Percentiles rank a stretch among this genome's conserved stretches.
Evolutionary conservation across 2,113 vertebrate genomes (phyloP).

Genomic region (Oreochromis niloticus): DNA sequence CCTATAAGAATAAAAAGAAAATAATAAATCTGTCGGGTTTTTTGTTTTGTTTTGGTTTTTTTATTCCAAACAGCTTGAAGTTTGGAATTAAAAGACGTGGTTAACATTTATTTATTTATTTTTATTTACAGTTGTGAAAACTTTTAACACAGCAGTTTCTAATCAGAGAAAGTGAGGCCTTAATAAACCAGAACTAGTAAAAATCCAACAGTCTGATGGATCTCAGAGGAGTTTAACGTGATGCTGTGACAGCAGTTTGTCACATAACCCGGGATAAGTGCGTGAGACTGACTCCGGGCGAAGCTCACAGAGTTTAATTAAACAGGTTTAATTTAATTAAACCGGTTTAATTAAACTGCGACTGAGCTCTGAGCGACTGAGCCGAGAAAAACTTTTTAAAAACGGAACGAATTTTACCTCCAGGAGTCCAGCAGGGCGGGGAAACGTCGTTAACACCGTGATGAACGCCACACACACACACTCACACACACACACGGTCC

Average conservation of each 20-base stretch:
- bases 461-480: background rate
- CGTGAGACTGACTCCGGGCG: background rate
- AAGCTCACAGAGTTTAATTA: background rate
- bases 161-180: background rate
- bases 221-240: background rate
- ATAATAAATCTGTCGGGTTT: background rate
- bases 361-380: background rate
- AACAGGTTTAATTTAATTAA: background rate
- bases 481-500: background rate
- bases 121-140: background rate
- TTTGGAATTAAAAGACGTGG: background rate
- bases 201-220: accelerated
- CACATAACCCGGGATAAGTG: accelerated
- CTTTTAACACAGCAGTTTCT: accelerated
- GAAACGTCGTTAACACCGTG: background rate
- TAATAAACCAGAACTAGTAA: background rate
- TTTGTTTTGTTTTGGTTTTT: accelerated
- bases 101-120: background rate
- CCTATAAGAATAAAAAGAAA: background rate
- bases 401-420: background rate
- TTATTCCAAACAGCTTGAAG: accelerated
- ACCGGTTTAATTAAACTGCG: background rate
- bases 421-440: background rate
- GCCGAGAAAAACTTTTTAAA: background rate
- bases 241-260: background rate